Percentiles rank a stretch among this genome's conserved stretches.
phyloP scores from a whole-genome alignment of 92 coral and sea anemone genomes.

The Anthopleura xanthogrammica region DNA sequence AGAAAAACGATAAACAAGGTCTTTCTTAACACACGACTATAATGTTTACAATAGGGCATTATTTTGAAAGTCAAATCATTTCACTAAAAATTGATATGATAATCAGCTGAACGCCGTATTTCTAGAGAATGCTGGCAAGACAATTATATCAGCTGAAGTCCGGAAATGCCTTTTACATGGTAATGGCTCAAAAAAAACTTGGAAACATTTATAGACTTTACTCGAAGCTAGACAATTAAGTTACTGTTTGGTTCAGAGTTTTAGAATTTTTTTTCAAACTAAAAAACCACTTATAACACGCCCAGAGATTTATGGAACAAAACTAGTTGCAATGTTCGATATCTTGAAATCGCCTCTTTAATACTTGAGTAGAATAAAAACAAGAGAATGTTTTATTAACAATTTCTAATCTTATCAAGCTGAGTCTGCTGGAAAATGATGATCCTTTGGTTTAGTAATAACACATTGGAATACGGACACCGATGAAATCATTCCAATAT shows the following conservation, averaged over 20 bases:
- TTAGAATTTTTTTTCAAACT: too few species aligned
- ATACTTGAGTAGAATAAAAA: not conserved
- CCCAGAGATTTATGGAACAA: not conserved
- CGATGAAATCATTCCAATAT: not conserved
- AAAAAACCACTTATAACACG: not conserved
- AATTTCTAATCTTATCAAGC: not conserved
- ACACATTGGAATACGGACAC: not conserved
- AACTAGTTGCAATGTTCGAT: not conserved
- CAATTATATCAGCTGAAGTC: not conserved
- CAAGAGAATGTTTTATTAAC: not conserved
- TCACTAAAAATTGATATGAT: not conserved
- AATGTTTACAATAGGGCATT: not conserved
- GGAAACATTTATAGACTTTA: not conserved
- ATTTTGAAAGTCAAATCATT: constrained; percentile 8
- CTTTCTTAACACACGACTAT: not conserved
- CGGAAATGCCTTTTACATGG: constrained; percentile 2
- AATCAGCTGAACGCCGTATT: not conserved
- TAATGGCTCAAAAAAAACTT: not conserved
- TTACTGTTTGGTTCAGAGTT: too few species aligned
- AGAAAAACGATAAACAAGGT: not conserved
- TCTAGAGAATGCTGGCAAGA: not conserved
- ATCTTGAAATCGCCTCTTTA: not conserved
- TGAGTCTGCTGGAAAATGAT: not conserved
- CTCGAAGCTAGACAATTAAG: not conserved
- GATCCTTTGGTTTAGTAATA: not conserved